Percentiles rank a stretch among this genome's conserved stretches.
These are phyloP conservation scores for Sebastes oblongus DNA, from an alignment of 2,797 vertebrate genomes.

Conservation along the genomic window DNA sequence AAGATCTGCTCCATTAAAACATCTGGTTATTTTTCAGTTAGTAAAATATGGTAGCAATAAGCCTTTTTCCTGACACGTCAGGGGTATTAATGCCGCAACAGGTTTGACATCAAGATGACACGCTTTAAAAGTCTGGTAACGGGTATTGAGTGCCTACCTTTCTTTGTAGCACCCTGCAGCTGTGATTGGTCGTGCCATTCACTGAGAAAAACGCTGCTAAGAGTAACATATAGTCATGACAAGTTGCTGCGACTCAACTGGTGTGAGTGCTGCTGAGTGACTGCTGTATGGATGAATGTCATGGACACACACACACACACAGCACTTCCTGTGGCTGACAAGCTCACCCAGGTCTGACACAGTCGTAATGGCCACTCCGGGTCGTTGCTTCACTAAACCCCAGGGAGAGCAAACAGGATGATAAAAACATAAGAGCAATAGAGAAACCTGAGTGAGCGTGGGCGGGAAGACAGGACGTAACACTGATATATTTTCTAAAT, in stretches of 20 bases:
- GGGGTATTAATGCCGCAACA: background rate
- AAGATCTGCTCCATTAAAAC: background rate
- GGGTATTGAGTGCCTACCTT: background rate
- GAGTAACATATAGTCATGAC: background rate
- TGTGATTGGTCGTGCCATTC: background rate
- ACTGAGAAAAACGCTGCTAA: background rate
- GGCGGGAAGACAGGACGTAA: conserved; percentile 25
- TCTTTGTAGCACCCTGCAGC: background rate
- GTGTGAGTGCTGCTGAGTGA: background rate
- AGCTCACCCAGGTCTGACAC: conserved; percentile 33
- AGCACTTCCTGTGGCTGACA: conserved; percentile 2
- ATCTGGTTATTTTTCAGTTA: background rate
- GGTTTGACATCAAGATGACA: background rate
- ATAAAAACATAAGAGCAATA: conserved; percentile 52
- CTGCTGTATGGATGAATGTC: background rate
- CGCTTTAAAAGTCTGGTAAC: background rate
- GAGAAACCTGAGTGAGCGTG: conserved; percentile 32
- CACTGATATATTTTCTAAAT: conserved; percentile 67
- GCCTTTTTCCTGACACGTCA: rapidly evolving
- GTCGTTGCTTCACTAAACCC: conserved; percentile 37
- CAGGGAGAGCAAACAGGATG: conserved; percentile 27
- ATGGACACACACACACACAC: background rate
- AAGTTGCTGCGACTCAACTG: background rate
- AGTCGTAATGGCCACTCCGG: conserved; percentile 43
- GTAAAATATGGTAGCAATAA: background rate